Evolutionary conservation across 2,797 vertebrate genomes (phyloP).

Genomic region (Paguma larvata): DNA sequence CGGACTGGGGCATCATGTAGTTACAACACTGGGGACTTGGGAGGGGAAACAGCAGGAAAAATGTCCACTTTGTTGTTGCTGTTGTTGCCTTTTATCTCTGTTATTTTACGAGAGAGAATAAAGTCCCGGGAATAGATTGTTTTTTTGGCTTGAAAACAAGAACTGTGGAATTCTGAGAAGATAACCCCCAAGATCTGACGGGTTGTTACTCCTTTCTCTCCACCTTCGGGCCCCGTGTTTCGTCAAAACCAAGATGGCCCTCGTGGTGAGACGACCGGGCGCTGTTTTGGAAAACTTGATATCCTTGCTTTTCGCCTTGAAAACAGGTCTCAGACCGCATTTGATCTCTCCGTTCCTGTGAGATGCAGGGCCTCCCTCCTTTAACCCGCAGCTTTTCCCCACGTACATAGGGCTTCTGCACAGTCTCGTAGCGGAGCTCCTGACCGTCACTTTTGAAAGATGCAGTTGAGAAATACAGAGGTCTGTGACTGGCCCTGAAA

Average conservation of each 20-base stretch:
- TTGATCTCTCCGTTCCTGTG: background rate
- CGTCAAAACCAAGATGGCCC: background rate
- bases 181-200: background rate
- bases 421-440: background rate
- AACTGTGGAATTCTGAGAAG: background rate
- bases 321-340: background rate
- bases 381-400: background rate
- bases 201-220: background rate
- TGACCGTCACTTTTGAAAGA: background rate
- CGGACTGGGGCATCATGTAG: background rate
- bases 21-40: background rate
- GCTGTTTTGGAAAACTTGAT: background rate
- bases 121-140: background rate
- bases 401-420: background rate
- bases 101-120: background rate
- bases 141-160: background rate
- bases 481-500: background rate
- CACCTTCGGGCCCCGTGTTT: background rate
- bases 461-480: too few relatives aligned
- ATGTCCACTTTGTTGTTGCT: background rate
- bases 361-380: background rate
- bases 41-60: background rate
- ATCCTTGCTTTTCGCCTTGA: background rate
- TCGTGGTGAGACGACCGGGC: background rate
- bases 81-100: background rate